These are phyloP conservation scores for Andrena hattorfiana DNA, from an alignment of 2,888 invertebrate species.

Conservation along the genomic window DNA sequence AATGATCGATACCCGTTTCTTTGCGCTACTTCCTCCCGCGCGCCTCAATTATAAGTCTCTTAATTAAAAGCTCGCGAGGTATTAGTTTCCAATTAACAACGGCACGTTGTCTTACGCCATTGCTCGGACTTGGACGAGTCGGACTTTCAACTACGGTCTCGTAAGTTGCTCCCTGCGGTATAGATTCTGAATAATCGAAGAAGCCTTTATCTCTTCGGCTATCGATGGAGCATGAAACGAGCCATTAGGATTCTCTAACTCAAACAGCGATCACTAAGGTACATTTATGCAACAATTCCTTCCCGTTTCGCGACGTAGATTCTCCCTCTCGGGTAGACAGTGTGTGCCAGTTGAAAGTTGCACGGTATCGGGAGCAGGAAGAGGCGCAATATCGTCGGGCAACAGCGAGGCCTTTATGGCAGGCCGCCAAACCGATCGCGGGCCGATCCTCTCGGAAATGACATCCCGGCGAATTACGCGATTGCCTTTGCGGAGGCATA, in stretches of 20 bases:
- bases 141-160: too few relatives aligned
- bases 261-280: too few relatives aligned
- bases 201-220: too few relatives aligned
- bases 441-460: conserved; percentile 9
- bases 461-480: conserved; percentile 54
- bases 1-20: conserved; percentile 8
- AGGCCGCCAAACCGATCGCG: conserved; percentile 32
- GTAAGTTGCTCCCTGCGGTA: too few relatives aligned
- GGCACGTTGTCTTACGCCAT: conserved; percentile 3
- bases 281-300: not conserved
- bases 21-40: not conserved
- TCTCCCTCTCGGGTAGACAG: not conserved
- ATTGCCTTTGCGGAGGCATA: conserved; percentile 54
- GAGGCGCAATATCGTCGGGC: not conserved
- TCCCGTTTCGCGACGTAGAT: not conserved
- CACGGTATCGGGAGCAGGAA: not conserved
- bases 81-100: conserved; percentile 28
- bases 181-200: too few relatives aligned
- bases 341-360: not conserved
- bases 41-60: conserved; percentile 12
- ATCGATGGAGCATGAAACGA: too few relatives aligned
- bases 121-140: not conserved
- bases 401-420: conserved; percentile 8
- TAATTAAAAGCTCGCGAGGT: conserved; percentile 26
- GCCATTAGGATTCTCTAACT: too few relatives aligned